These are phyloP conservation scores for Oreonectes daqikongensis DNA, from an alignment of 2,797 vertebrate species.

Conservation along the genomic window DNA sequence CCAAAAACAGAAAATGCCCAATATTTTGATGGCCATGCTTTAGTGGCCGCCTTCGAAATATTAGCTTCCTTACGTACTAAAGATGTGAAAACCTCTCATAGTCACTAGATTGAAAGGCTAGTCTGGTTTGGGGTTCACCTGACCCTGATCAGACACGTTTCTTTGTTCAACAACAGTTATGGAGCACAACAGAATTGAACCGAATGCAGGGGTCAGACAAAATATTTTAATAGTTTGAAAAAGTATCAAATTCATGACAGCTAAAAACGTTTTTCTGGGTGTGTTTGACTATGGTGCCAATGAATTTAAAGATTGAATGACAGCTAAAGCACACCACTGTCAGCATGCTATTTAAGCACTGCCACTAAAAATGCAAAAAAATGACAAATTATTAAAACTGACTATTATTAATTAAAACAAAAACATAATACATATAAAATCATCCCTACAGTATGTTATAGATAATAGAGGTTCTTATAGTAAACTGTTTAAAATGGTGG, in stretches of 20 bases:
- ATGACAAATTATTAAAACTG: not conserved
- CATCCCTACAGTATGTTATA: not conserved
- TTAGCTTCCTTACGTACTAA: too few species aligned
- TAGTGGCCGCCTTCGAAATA: not conserved
- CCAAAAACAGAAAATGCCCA: not conserved
- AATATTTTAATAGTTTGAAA: too few species aligned
- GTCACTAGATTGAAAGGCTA: not conserved
- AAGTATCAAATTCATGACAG: not conserved
- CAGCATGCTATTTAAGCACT: not conserved
- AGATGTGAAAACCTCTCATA: not conserved
- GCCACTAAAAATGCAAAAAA: not conserved
- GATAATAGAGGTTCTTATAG: not conserved
- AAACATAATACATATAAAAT: too few species aligned
- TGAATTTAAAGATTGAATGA: not conserved
- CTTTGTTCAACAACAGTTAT: not conserved
- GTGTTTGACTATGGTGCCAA: not conserved
- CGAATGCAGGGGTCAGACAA: not conserved
- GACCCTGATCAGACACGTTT: not conserved
- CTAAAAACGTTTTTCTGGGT: not conserved
- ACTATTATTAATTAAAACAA: not conserved
- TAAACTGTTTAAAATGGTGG: not conserved
- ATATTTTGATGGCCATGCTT: slow-evolving; percentile 2
- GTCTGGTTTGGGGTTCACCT: not conserved
- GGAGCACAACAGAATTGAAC: not conserved
- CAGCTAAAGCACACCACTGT: not conserved